Percentiles rank a stretch among this genome's conserved stretches.
These are phyloP conservation scores for Adoxophyes honmai DNA, from an alignment of 1,140 invertebrate genomes.

Conservation along the genomic window DNA sequence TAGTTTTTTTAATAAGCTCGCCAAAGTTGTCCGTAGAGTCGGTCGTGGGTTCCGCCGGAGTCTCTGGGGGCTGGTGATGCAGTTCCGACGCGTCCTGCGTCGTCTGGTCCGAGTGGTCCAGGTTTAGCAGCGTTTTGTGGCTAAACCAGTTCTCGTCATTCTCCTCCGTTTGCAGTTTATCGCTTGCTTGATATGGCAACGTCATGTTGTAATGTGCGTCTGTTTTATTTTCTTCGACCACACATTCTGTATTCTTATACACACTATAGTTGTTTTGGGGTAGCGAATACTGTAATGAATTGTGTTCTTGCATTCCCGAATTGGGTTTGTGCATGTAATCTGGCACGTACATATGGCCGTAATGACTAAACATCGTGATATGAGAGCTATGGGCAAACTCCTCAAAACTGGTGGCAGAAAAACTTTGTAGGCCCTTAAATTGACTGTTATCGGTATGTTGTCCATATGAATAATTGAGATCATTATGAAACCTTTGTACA, in stretches of 20 bases:
- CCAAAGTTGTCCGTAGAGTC: constrained; percentile 87
- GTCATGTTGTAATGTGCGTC: constrained; percentile 77
- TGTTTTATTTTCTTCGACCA: constrained; percentile 63
- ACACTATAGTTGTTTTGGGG: constrained; percentile 63
- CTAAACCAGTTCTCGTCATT: constrained; percentile 73
- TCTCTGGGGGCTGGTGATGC: constrained; percentile 67
- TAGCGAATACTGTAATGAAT: constrained; percentile 47
- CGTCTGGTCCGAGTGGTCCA: constrained; percentile 69
- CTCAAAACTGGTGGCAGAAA: constrained; percentile 75
- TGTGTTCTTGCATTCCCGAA: constrained; percentile 51
- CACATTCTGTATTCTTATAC: constrained; percentile 61
- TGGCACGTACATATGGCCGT: constrained; percentile 72
- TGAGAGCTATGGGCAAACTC: constrained; percentile 77
- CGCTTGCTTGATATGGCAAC: constrained; percentile 78
- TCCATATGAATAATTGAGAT: constrained; percentile 70
- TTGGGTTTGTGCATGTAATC: constrained; percentile 65
- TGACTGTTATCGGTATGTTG: constrained; percentile 51
- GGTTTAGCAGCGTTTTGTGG: constrained; percentile 58
- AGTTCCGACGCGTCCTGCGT: constrained; percentile 82
- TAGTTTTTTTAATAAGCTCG: constrained; percentile 94
- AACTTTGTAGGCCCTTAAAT: constrained; percentile 67
- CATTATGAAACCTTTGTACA: constrained; percentile 65
- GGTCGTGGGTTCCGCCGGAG: constrained; percentile 31
- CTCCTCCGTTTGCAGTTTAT: constrained; percentile 79
- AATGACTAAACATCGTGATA: constrained; percentile 77